Percentiles rank a stretch among this genome's conserved stretches.
These are phyloP conservation scores for Agrochola lychnidis DNA, from an alignment of 2,888 invertebrate genomes.

Conservation along the genomic window DNA sequence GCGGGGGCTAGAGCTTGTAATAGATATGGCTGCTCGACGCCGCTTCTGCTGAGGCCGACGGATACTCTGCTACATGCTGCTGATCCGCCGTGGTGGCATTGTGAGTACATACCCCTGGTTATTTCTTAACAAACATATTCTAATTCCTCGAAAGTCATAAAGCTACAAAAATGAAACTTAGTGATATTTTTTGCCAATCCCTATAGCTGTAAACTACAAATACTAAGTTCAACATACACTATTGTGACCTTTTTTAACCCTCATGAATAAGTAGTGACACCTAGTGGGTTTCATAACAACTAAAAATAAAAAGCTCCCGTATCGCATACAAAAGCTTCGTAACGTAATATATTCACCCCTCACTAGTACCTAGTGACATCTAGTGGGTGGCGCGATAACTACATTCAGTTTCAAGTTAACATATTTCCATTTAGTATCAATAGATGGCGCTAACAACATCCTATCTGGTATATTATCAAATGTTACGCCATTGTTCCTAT, in stretches of 20 bases:
- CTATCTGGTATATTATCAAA: neutral
- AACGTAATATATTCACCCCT: neutral
- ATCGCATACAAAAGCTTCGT: neutral
- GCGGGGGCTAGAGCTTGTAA: slow-evolving; percentile 87
- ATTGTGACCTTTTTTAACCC: neutral
- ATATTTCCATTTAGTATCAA: neutral
- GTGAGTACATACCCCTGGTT: slow-evolving; percentile 72
- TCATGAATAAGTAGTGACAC: slow-evolving; percentile 10
- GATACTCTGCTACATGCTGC: slow-evolving; percentile 82
- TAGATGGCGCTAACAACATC: slow-evolving; percentile 15
- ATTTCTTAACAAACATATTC: neutral
- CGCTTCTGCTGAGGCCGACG: slow-evolving; percentile 82
- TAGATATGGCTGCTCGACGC: slow-evolving; percentile 84
- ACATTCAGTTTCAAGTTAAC: neutral
- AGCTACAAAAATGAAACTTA: neutral
- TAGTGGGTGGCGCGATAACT: slow-evolving; percentile 6
- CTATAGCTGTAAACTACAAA: neutral
- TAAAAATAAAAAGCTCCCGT: neutral
- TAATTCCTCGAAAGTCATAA: neutral
- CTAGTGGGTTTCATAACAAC: neutral
- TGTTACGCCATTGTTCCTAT: neutral
- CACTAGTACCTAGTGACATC: neutral
- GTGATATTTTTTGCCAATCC: neutral
- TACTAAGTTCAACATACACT: neutral
- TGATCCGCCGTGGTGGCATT: slow-evolving; percentile 85